These are phyloP conservation scores for Epicauta chinensis DNA, from an alignment of 1,140 invertebrate genomes.

Conservation along the genomic window DNA sequence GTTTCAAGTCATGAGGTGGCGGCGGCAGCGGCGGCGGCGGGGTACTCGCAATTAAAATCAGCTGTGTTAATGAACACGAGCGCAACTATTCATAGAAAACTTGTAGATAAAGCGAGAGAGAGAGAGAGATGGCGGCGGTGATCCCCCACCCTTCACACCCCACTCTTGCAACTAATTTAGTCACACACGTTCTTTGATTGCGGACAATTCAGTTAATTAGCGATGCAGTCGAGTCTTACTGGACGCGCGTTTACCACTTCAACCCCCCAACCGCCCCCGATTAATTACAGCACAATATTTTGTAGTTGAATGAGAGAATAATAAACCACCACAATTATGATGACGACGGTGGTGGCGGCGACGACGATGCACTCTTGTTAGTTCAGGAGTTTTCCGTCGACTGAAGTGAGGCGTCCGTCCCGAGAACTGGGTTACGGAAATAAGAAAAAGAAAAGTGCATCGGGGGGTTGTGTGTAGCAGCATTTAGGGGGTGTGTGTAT, in stretches of 20 bases:
- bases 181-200: too few relatives aligned
- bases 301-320: neutral
- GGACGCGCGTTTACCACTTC: too few relatives aligned
- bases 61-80: too few relatives aligned
- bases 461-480: conserved; percentile 17
- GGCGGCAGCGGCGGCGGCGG: conserved; percentile 28
- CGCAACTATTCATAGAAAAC: too few relatives aligned
- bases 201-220: too few relatives aligned
- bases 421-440: conserved; percentile 40
- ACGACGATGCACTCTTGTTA: conserved; percentile 33
- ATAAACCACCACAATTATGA: neutral
- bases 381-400: conserved; percentile 48
- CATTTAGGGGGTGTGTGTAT: too few relatives aligned
- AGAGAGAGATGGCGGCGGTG: too few relatives aligned
- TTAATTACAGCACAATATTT: neutral
- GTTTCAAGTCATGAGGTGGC: conserved; percentile 23
- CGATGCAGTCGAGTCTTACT: too few relatives aligned
- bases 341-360: neutral
- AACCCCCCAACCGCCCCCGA: neutral
- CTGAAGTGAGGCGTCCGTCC: conserved; percentile 35
- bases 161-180: too few relatives aligned
- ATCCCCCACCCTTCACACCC: too few relatives aligned
- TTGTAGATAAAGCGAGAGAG: too few relatives aligned
- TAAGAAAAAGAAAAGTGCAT: conserved; percentile 40
- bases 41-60: too few relatives aligned